Percentiles rank a stretch among this genome's conserved stretches.
phyloP scores from a whole-genome alignment of 2,888 invertebrate species.

The Drosophila monieri region DNA sequence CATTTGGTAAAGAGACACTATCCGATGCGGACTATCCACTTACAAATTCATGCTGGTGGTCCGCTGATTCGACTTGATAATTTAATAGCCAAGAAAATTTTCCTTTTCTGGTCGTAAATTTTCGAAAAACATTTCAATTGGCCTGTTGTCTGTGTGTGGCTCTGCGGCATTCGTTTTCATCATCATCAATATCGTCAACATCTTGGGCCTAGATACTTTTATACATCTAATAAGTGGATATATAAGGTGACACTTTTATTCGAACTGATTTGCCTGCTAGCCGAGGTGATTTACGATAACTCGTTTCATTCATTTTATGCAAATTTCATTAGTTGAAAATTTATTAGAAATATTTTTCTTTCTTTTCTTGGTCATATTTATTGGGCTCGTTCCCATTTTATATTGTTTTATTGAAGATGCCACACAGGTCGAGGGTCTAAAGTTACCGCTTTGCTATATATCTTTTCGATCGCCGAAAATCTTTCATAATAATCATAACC shows the following conservation, averaged over 20 bases:
- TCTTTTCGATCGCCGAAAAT: constrained; percentile 44
- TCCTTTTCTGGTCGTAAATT: constrained; percentile 60
- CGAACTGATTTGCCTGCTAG: constrained; percentile 22
- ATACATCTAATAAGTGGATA: constrained; percentile 38
- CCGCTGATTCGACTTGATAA: constrained; percentile 41
- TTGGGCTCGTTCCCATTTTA: constrained; percentile 65
- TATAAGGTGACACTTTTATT: constrained; percentile 74
- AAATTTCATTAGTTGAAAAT: constrained; percentile 54
- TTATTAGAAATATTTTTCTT: constrained; percentile 31
- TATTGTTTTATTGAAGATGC: constrained; percentile 68
- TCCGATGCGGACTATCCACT: constrained; percentile 15
- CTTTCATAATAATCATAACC: constrained; percentile 46
- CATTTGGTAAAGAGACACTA: constrained; percentile 4
- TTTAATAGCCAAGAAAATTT: constrained; percentile 57
- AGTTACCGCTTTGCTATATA: constrained; percentile 45
- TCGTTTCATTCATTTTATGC: constrained; percentile 72
- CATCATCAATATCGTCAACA: constrained; percentile 56
- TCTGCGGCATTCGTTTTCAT: constrained; percentile 65
- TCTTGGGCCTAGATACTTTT: constrained; percentile 30
- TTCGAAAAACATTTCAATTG: constrained; percentile 72
- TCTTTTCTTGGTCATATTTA: constrained; percentile 50
- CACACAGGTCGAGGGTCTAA: constrained; percentile 66
- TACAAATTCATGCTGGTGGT: constrained; percentile 52
- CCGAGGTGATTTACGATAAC: constrained; percentile 73
- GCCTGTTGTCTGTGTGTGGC: constrained; percentile 44